A percentile compares a stretch with the other conserved stretches of the same genome.
phyloP scores from a whole-genome alignment of 2,888 invertebrate genomes.

The Eilema griseolum region DNA sequence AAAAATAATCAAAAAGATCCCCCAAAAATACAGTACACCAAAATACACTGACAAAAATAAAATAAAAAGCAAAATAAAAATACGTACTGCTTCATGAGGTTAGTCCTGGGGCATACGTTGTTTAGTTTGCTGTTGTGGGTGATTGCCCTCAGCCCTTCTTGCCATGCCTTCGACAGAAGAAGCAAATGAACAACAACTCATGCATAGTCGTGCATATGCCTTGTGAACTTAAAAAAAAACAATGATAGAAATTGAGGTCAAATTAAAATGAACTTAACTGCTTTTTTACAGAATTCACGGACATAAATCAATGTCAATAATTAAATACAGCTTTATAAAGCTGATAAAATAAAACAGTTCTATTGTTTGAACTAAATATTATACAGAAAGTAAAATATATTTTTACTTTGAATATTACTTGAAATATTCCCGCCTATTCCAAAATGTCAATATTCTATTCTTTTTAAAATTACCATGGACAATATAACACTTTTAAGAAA shows the following conservation, averaged over 20 bases:
- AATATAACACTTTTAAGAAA: neutral
- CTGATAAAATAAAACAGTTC: too few species aligned
- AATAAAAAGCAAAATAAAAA: slow-evolving; percentile 14
- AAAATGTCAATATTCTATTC: neutral
- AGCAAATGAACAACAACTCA: slow-evolving; percentile 67
- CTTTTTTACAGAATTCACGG: too few species aligned
- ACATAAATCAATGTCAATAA: too few species aligned
- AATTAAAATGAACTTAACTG: too few species aligned
- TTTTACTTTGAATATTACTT: too few species aligned
- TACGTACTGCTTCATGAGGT: slow-evolving; percentile 99
- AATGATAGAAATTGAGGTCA: too few species aligned
- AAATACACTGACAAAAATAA: neutral
- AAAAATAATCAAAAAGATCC: neutral
- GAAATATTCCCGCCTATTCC: neutral
- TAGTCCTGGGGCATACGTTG: slow-evolving; percentile 98
- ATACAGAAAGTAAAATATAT: too few species aligned
- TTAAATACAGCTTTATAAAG: too few species aligned
- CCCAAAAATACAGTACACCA: neutral
- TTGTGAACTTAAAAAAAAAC: slow-evolving; percentile 51
- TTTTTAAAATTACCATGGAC: slow-evolving; percentile 1
- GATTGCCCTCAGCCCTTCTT: slow-evolving; percentile 94
- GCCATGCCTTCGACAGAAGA: slow-evolving; percentile 92
- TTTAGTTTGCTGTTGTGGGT: slow-evolving; percentile 98
- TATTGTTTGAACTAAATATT: too few species aligned
- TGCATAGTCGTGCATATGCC: slow-evolving; percentile 50